Percentiles rank a stretch among this genome's conserved stretches.
Conservation (phyloP, 2,113 vertebrate species). For the Antechinus flavipes region DNA sequence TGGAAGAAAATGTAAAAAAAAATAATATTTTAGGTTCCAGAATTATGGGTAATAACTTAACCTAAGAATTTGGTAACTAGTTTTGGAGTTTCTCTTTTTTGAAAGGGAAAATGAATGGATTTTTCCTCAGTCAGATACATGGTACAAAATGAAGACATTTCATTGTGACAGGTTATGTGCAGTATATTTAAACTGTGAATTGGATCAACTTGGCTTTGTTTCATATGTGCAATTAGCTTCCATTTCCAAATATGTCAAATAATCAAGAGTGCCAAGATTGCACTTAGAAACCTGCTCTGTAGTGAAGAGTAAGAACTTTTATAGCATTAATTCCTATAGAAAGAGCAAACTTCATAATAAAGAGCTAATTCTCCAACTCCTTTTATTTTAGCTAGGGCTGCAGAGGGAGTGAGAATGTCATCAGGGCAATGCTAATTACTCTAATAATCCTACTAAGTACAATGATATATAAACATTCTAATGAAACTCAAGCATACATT, state of each 20-base stretch:
- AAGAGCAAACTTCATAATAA: conserved; percentile 65
- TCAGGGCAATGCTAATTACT: conserved; percentile 76
- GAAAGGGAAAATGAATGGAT: conserved; percentile 56
- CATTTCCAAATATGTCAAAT: conserved; percentile 76
- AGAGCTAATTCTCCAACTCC: conserved; percentile 65
- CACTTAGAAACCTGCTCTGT: conserved; percentile 71
- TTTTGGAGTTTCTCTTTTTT: not conserved
- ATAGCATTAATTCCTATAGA: conserved; percentile 64
- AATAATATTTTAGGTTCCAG: not conserved
- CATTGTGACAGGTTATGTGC: conserved; percentile 58
- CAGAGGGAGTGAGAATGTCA: conserved; percentile 62
- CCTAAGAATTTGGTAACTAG: not conserved
- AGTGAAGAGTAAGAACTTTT: conserved; percentile 77
- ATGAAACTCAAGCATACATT: conserved; percentile 60
- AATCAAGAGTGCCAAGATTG: conserved; percentile 76
- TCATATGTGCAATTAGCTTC: conserved; percentile 74
- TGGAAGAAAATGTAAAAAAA: not conserved
- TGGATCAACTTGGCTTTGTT: conserved; percentile 63
- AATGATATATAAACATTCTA: conserved; percentile 65
- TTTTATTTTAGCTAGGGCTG: conserved; percentile 20
- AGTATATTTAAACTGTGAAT: conserved; percentile 67
- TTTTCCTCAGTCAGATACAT: conserved; percentile 50
- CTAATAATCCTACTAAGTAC: conserved; percentile 71
- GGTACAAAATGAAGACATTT: conserved; percentile 68
- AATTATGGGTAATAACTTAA: not conserved